Percentiles rank a stretch among this genome's conserved stretches.
Evolutionary conservation across 1,140 invertebrate genomes (phyloP).

Genomic region (Andrena cerasifolii): DNA sequence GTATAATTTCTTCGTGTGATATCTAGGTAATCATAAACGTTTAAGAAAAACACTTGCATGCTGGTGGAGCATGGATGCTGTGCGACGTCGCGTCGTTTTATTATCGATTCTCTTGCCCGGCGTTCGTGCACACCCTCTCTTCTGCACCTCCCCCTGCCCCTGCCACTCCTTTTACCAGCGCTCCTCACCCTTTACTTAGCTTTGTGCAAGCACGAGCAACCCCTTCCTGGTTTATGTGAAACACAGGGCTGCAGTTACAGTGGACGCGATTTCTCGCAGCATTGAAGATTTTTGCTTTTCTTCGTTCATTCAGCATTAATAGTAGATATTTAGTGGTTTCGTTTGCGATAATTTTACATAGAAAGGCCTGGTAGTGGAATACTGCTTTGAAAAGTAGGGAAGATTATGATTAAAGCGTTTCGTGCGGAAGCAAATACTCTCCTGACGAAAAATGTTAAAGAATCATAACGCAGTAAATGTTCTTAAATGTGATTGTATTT

Average conservation of each 20-base stretch:
- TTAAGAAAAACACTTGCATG: conserved; percentile 18
- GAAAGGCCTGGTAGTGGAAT: no score
- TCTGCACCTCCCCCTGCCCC: conserved; percentile 31
- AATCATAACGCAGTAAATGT: no score
- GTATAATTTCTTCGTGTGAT: no score
- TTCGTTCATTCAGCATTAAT: neutral
- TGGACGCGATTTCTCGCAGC: no score
- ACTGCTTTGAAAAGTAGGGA: no score
- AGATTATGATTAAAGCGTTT: no score
- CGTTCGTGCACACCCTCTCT: conserved; percentile 54
- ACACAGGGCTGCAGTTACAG: no score
- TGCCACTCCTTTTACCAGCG: conserved; percentile 7
- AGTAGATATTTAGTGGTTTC: no score
- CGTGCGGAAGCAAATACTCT: no score
- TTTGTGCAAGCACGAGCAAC: conserved; percentile 58
- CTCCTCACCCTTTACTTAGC: conserved; percentile 51
- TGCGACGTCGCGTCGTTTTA: conserved; percentile 75
- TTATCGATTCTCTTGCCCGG: conserved; percentile 75
- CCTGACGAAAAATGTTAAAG: no score
- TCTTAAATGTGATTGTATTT: no score
- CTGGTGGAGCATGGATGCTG: conserved; percentile 72
- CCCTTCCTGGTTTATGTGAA: conserved; percentile 50
- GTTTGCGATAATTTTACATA: no score
- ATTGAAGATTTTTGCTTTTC: neutral
- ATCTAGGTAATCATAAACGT: conserved; percentile 24